A percentile compares a stretch with the other conserved stretches of the same genome.
Conservation (phyloP, 2,797 vertebrate species). For the Crotalus adamanteus region DNA sequence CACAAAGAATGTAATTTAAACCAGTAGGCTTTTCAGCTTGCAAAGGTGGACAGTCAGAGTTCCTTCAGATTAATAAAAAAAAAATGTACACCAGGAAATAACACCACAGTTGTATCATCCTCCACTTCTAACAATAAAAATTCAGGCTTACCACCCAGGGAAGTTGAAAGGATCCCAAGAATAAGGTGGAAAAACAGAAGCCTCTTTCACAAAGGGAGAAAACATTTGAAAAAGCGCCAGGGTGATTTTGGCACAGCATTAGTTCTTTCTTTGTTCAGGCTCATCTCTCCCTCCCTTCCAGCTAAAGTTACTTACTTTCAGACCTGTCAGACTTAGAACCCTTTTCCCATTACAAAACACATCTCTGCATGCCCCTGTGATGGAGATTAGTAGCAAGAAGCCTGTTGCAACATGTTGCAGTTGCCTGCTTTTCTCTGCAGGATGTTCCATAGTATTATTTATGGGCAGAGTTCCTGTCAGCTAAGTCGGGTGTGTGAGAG, state of each 20-base stretch:
- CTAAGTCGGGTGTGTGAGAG: neutral
- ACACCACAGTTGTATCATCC: neutral
- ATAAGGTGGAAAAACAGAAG: neutral
- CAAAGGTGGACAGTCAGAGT: neutral
- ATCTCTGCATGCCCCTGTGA: constrained; percentile 14
- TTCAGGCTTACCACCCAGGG: neutral
- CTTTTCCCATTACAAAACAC: constrained; percentile 11
- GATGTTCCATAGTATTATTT: constrained; percentile 38
- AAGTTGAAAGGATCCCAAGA: neutral
- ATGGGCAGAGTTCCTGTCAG: constrained; percentile 12
- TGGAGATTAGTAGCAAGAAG: constrained; percentile 20
- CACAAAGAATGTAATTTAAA: neutral
- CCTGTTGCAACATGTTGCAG: constrained; percentile 24
- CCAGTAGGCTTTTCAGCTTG: neutral
- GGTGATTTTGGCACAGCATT: neutral
- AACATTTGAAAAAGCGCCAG: neutral
- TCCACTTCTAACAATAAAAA: neutral
- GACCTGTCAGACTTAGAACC: neutral
- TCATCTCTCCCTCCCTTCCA: neutral
- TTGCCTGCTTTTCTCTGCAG: constrained; percentile 18
- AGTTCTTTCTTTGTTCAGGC: neutral
- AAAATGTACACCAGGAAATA: neutral
- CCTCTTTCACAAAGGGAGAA: neutral
- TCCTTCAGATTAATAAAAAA: neutral
- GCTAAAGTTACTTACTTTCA: constrained; percentile 31